Evolutionary conservation across 2,888 invertebrate genomes (phyloP).

Genomic region (Sclerodermus sp.): DNA sequence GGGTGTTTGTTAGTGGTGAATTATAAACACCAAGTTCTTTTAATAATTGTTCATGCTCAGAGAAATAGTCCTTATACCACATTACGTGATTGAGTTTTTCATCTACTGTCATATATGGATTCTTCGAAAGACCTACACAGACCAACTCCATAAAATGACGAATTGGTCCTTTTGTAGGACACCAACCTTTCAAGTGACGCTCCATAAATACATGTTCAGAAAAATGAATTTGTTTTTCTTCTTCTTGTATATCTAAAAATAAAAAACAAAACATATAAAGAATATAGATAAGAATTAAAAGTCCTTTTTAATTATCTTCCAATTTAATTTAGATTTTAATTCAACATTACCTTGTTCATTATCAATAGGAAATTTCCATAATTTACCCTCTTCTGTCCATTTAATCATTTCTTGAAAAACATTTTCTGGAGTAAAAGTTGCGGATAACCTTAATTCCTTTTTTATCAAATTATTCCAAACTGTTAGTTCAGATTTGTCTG

Average conservation of each 20-base stretch:
- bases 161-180: conserved; percentile 87
- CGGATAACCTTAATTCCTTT: conserved; percentile 68
- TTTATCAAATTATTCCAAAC: conserved; percentile 72
- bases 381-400: conserved; percentile 92
- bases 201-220: conserved; percentile 95
- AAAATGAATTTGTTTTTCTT: conserved; percentile 73
- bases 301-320: background rate
- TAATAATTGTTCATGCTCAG: conserved; percentile 73
- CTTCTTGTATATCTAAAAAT: conserved; percentile 66
- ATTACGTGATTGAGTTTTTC: conserved; percentile 87
- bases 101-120: conserved; percentile 83
- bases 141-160: conserved; percentile 98
- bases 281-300: too few relatives aligned
- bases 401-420: conserved; percentile 90
- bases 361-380: conserved; percentile 96
- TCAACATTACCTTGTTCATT: conserved; percentile 83
- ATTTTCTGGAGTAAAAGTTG: conserved; percentile 78
- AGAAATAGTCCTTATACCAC: conserved; percentile 92
- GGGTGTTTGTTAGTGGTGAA: background rate
- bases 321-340: background rate
- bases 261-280: conserved; percentile 4
- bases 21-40: conserved; percentile 61
- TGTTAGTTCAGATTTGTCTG: conserved; percentile 59
- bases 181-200: conserved; percentile 81
- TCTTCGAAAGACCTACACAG: conserved; percentile 89